A percentile compares a stretch with the other conserved stretches of the same genome.
Evolutionary conservation across 2,888 invertebrate genomes (phyloP).

Genomic region (Sussaba pulchella): DNA sequence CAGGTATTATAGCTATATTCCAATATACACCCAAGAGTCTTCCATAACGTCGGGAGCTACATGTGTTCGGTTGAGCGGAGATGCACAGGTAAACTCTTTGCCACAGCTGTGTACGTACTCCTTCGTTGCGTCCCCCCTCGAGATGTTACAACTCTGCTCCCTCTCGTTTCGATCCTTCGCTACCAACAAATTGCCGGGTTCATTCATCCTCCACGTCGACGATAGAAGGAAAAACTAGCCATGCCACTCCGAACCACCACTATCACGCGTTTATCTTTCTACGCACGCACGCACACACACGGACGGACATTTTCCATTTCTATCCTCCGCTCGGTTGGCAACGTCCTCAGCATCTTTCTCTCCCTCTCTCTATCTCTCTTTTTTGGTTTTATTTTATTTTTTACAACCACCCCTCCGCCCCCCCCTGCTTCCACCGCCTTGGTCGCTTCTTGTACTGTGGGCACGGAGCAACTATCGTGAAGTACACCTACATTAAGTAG

Average conservation of each 20-base stretch:
- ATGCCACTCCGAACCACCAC: conserved; percentile 68
- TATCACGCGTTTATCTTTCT: conserved; percentile 3
- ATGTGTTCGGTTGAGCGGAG: conserved; percentile 44
- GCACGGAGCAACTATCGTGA: conserved; percentile 52
- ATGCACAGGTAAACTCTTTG: conserved; percentile 20
- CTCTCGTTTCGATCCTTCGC: conserved; percentile 76
- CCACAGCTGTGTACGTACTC: conserved; percentile 53
- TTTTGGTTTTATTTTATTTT: too few species aligned
- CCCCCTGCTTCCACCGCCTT: background rate
- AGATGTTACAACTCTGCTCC: conserved; percentile 54
- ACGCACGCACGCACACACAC: background rate
- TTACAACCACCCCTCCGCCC: background rate
- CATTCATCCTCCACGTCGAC: conserved; percentile 81
- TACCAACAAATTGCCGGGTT: conserved; percentile 84
- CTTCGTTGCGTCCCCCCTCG: conserved; percentile 33
- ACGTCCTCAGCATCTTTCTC: conserved; percentile 40
- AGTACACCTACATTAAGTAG: conserved; percentile 43
- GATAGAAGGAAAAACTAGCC: conserved; percentile 82
- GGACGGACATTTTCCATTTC: conserved; percentile 25
- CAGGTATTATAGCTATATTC: conserved; percentile 17
- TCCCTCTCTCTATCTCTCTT: background rate
- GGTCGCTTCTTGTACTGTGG: too few species aligned
- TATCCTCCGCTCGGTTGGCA: conserved; percentile 48
- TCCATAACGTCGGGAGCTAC: conserved; percentile 10
- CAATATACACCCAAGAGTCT: background rate